These are phyloP conservation scores for Dendrocincla fuliginosa DNA, from an alignment of 2,797 vertebrate genomes.

Conservation along the genomic window DNA sequence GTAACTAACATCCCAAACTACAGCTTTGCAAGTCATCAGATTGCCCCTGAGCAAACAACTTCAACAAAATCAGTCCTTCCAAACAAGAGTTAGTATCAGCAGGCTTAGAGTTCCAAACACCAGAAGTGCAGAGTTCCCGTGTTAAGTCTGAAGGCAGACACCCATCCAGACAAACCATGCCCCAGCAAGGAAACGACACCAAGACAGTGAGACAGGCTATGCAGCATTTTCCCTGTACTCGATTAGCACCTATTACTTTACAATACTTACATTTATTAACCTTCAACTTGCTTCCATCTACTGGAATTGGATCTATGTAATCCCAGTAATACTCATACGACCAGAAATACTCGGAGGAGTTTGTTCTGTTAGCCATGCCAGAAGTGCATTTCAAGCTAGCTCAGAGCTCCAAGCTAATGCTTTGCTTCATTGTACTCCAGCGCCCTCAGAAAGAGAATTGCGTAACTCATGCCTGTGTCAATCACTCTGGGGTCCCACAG, in stretches of 20 bases:
- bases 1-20: background rate
- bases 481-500: background rate
- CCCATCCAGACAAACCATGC: background rate
- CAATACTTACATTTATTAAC: slow-evolving; percentile 89
- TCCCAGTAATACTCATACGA: slow-evolving; percentile 89
- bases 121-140: background rate
- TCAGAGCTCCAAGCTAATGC: background rate
- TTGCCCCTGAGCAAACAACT: background rate
- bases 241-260: background rate
- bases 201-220: background rate
- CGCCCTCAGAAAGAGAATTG: background rate
- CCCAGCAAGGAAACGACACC: background rate
- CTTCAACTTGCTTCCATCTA: slow-evolving; percentile 87
- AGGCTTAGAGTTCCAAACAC: background rate
- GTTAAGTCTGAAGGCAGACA: background rate
- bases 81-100: background rate
- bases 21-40: background rate
- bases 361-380: slow-evolving; percentile 75
- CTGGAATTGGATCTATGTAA: slow-evolving; percentile 85
- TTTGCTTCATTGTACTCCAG: background rate
- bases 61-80: background rate
- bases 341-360: slow-evolving; percentile 66
- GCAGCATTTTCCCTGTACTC: background rate
- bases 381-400: background rate
- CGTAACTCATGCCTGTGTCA: background rate